phyloP scores from a whole-genome alignment of 2,888 invertebrate genomes.

The Formica aserva region DNA sequence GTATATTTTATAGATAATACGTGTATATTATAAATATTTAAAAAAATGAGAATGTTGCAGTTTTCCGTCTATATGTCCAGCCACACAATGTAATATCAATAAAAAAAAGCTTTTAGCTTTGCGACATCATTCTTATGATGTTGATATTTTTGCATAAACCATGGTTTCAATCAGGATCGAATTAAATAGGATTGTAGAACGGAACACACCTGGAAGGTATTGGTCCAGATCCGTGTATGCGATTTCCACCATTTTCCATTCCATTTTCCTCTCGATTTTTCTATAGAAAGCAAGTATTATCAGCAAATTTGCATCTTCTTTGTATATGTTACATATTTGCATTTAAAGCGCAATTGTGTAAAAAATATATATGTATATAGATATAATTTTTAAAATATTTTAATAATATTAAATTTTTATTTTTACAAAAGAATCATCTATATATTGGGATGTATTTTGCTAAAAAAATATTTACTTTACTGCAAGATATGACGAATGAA shows the following conservation, averaged over 20 bases:
- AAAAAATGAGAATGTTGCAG: background rate
- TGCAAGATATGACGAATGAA: background rate
- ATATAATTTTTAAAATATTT: background rate
- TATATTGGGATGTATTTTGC: background rate
- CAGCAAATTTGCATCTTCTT: slow-evolving; percentile 12
- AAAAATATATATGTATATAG: background rate
- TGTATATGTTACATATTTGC: background rate
- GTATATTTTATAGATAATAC: background rate
- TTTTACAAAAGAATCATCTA: background rate
- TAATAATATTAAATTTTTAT: background rate
- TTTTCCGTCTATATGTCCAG: background rate
- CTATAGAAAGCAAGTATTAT: slow-evolving; percentile 75
- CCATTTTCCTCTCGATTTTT: slow-evolving; percentile 82
- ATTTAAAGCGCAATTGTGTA: background rate
- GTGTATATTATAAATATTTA: background rate
- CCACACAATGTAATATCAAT: background rate
- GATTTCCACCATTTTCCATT: slow-evolving; percentile 73
- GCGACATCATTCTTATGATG: background rate
- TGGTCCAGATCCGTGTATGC: slow-evolving; percentile 76
- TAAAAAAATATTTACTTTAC: background rate
- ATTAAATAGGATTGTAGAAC: background rate
- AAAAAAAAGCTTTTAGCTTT: background rate
- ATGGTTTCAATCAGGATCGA: background rate
- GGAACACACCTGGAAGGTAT: slow-evolving; percentile 82
- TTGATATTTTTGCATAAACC: background rate